Percentiles rank a stretch among this genome's conserved stretches.
phyloP scores from a whole-genome alignment of 2,888 invertebrate species.

The Phalera bucephala region DNA sequence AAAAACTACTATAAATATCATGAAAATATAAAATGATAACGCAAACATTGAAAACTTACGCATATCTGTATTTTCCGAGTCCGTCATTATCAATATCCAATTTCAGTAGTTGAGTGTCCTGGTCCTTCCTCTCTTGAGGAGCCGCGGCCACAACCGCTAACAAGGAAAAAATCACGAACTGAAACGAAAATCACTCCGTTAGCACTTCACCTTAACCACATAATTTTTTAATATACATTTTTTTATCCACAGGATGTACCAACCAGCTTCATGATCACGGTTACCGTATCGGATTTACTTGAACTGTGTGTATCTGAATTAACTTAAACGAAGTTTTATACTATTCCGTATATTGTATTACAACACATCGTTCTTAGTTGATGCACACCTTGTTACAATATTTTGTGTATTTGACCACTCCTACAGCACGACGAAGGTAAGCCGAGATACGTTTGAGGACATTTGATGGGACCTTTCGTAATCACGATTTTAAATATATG shows the following conservation, averaged over 20 bases:
- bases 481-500: constrained; percentile 49
- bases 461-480: constrained; percentile 50
- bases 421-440: constrained; percentile 54
- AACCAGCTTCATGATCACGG: constrained; percentile 62
- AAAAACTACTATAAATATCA: too few relatives aligned
- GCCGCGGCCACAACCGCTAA: constrained; percentile 59
- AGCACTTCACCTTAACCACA: constrained; percentile 24
- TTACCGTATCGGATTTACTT: constrained; percentile 45
- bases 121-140: constrained; percentile 40
- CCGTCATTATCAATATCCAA: constrained; percentile 65
- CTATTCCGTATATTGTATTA: constrained; percentile 61
- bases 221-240: constrained; percentile 10
- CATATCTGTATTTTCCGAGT: constrained; percentile 58
- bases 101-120: constrained; percentile 55
- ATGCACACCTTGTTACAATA: constrained; percentile 58
- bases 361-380: constrained; percentile 58
- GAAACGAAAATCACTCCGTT: constrained; percentile 36
- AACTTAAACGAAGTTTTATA: constrained; percentile 63
- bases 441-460: constrained; percentile 56
- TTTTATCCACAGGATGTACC: constrained; percentile 31
- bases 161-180: constrained; percentile 69
- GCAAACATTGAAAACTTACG: constrained; percentile 54
- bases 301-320: constrained; percentile 53
- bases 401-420: constrained; percentile 63
- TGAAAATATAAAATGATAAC: too few relatives aligned